A percentile compares a stretch with the other conserved stretches of the same genome.
Conservation (phyloP, 2,888 invertebrate species). For the Labia minor region DNA sequence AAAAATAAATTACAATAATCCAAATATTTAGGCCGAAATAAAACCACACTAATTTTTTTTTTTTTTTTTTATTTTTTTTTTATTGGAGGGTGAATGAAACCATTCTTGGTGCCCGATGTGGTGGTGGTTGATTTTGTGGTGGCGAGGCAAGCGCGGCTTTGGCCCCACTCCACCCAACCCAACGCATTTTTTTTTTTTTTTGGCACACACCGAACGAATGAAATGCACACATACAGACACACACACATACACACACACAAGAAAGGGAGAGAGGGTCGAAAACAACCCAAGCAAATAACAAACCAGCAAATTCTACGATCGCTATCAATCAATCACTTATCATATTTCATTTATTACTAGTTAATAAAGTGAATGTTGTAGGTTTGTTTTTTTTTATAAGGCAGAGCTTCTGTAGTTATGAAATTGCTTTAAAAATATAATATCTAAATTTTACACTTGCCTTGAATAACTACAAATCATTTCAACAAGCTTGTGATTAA, state of each 20-base stretch:
- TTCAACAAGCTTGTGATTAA: no score
- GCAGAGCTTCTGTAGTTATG: not conserved
- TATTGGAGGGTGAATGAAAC: not conserved
- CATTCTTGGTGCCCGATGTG: not conserved
- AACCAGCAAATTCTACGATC: not conserved
- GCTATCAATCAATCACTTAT: not conserved
- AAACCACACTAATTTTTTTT: not conserved
- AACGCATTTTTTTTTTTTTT: not conserved
- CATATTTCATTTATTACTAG: not conserved
- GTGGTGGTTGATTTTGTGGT: not conserved
- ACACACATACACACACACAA: no score
- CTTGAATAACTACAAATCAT: no score
- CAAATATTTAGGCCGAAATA: not conserved
- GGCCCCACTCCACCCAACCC: not conserved
- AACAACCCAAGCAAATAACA: not conserved
- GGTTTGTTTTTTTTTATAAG: no score
- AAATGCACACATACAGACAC: not conserved
- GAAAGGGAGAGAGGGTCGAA: not conserved
- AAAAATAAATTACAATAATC: no score
- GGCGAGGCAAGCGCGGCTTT: not conserved
- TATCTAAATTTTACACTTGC: not conserved
- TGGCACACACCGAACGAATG: not conserved
- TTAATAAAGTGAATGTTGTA: not conserved
- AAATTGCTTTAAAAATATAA: not conserved
- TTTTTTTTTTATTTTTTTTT: no score